phyloP scores from a whole-genome alignment of 2,888 invertebrate genomes.

The Laothoe populi region DNA sequence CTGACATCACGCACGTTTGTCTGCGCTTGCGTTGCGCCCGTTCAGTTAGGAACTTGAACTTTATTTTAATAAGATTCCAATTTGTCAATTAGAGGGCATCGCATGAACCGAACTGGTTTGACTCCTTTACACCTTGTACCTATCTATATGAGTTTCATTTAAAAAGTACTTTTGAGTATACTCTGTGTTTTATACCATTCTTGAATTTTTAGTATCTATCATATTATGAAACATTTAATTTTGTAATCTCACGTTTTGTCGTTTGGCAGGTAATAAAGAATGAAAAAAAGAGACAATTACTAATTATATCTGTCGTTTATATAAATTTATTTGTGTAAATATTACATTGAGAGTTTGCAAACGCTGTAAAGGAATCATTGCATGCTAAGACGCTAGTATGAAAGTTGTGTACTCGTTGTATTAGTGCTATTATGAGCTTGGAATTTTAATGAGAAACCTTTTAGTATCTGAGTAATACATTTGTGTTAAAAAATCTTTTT shows the following conservation, averaged over 20 bases:
- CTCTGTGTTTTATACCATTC: slow-evolving; percentile 34
- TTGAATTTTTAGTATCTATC: slow-evolving; percentile 17
- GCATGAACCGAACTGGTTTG: slow-evolving; percentile 79
- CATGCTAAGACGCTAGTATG: slow-evolving; percentile 9
- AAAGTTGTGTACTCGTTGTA: slow-evolving; percentile 24
- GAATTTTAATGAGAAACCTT: slow-evolving; percentile 36
- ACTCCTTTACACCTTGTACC: slow-evolving; percentile 77
- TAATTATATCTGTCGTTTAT: background rate
- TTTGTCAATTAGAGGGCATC: slow-evolving; percentile 88
- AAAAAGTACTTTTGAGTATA: slow-evolving; percentile 57
- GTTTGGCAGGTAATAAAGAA: background rate
- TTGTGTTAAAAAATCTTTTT: slow-evolving; percentile 10
- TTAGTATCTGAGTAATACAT: slow-evolving; percentile 22
- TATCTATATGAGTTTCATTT: slow-evolving; percentile 68
- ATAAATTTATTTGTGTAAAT: slow-evolving; percentile 19
- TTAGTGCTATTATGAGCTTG: slow-evolving; percentile 28
- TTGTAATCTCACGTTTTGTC: background rate
- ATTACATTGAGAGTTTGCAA: slow-evolving; percentile 12
- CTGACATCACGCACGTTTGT: slow-evolving; percentile 66
- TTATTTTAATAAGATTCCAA: slow-evolving; percentile 89
- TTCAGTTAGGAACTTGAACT: slow-evolving; percentile 81
- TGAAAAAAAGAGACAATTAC: background rate
- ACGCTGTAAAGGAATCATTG: slow-evolving; percentile 14
- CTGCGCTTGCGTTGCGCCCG: slow-evolving; percentile 60
- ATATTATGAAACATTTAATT: slow-evolving; percentile 8